These are phyloP conservation scores for Drosophila melanica DNA, from an alignment of 1,140 invertebrate species.

Conservation along the genomic window DNA sequence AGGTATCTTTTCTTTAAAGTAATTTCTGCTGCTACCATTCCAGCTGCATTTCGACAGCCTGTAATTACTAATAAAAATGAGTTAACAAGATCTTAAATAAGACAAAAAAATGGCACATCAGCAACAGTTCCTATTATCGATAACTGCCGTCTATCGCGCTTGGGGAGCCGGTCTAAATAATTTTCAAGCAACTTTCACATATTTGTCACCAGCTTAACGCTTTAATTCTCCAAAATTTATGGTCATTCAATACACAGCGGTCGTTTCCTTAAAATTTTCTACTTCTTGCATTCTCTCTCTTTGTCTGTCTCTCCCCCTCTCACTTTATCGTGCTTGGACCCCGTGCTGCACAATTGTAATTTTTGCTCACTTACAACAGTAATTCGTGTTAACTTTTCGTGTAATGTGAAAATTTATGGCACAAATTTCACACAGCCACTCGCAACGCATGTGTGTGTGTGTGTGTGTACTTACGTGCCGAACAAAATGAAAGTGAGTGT, in stretches of 20 bases:
- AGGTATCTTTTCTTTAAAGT: too few relatives aligned
- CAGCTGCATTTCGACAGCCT: too few relatives aligned
- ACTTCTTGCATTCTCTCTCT: neutral
- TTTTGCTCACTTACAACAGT: slow-evolving; percentile 67
- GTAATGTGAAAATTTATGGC: slow-evolving; percentile 66
- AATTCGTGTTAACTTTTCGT: slow-evolving; percentile 67
- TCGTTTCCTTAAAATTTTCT: neutral
- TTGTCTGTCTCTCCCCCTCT: neutral
- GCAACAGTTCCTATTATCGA: neutral
- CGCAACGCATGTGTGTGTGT: slow-evolving; percentile 13
- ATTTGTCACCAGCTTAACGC: slow-evolving; percentile 43
- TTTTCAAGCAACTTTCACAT: slow-evolving; percentile 32
- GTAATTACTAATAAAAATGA: too few relatives aligned
- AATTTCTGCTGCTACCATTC: too few relatives aligned
- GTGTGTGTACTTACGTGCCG: neutral
- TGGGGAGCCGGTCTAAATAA: slow-evolving; percentile 10
- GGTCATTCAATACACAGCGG: slow-evolving; percentile 46
- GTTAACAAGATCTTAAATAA: neutral
- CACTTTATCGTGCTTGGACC: neutral
- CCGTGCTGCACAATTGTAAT: slow-evolving; percentile 50
- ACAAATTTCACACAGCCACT: slow-evolving; percentile 35
- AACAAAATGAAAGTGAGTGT: slow-evolving; percentile 13
- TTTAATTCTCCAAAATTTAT: slow-evolving; percentile 57
- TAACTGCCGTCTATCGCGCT: slow-evolving; percentile 7
- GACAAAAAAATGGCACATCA: neutral